Evolutionary conservation across 35 echinoderm and acorn worm species (phyloP).

Genomic region (Holothuria glaberrima): DNA sequence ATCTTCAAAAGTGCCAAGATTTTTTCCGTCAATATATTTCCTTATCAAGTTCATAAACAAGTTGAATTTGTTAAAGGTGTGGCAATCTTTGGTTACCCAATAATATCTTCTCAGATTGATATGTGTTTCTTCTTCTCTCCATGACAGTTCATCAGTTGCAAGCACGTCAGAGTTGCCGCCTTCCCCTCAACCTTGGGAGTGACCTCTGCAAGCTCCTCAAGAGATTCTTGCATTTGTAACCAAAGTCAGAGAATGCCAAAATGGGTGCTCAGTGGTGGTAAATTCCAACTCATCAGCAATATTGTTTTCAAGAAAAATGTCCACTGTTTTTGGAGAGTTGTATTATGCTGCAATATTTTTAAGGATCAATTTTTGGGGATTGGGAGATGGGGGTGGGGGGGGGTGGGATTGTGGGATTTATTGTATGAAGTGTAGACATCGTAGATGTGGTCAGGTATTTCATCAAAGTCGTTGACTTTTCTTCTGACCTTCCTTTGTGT

Average conservation of each 20-base stretch:
- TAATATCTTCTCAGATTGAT: not conserved
- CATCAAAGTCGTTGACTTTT: no score
- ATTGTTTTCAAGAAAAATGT: constrained; percentile 60
- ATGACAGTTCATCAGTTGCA: constrained; percentile 96
- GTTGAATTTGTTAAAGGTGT: not conserved
- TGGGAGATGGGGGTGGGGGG: not conserved
- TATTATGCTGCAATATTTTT: constrained; percentile 62
- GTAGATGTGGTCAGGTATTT: not conserved
- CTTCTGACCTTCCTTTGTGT: no score
- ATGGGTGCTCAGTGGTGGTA: constrained; percentile 26
- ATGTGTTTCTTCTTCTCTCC: not conserved
- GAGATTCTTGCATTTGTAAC: not conserved
- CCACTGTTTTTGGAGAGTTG: constrained; percentile 44
- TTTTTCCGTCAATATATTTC: not conserved
- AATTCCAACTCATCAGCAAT: constrained; percentile 58
- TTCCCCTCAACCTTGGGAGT: constrained; percentile 98
- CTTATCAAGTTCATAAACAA: not conserved
- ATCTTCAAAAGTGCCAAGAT: not conserved
- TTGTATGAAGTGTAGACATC: constrained; percentile 10
- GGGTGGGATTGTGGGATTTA: not conserved
- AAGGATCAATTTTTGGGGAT: constrained; percentile 43
- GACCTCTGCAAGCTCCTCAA: not conserved
- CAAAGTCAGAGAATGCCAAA: constrained; percentile 26
- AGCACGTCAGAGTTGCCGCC: constrained; percentile 98
- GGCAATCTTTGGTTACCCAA: no score